Percentiles rank a stretch among this genome's conserved stretches.
Conservation (phyloP, 2,797 vertebrate species). For the Tenualosa thibaudeaui region DNA sequence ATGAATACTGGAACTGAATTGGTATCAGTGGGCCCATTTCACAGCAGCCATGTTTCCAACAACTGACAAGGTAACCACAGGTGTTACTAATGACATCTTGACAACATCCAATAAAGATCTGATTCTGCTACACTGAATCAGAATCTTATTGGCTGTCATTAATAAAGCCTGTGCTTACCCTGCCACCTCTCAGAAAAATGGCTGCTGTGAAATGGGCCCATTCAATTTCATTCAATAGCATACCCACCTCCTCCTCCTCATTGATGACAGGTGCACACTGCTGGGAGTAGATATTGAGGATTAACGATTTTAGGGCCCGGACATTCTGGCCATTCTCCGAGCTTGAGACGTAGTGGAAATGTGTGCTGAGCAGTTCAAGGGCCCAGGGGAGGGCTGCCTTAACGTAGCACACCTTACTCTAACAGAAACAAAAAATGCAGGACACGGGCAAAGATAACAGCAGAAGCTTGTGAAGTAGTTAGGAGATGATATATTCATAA, state of each 20-base stretch:
- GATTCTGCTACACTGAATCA: no score
- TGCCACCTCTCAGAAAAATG: no score
- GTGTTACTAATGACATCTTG: no score
- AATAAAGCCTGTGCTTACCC: no score
- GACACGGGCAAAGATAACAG: background rate
- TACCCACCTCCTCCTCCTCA: constrained; percentile 76
- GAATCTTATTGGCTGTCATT: no score
- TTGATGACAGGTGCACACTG: constrained; percentile 76
- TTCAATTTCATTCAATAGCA: background rate
- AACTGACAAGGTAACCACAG: no score
- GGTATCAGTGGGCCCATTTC: no score
- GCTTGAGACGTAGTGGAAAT: constrained; percentile 71
- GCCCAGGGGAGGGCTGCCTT: constrained; percentile 78
- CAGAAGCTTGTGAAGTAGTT: background rate
- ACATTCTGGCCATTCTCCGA: constrained; percentile 73
- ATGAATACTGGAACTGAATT: no score
- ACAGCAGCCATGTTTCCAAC: no score
- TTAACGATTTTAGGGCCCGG: constrained; percentile 68
- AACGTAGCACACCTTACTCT: constrained; percentile 79
- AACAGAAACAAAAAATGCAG: constrained; percentile 32
- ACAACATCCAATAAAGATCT: no score
- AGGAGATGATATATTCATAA: background rate
- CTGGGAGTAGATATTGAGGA: constrained; percentile 79
- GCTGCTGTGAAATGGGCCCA: background rate
- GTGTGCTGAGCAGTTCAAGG: constrained; percentile 73